A percentile compares a stretch with the other conserved stretches of the same genome.
Evolutionary conservation across 2,113 vertebrate genomes (phyloP).

Genomic region (Scolopax mira): DNA sequence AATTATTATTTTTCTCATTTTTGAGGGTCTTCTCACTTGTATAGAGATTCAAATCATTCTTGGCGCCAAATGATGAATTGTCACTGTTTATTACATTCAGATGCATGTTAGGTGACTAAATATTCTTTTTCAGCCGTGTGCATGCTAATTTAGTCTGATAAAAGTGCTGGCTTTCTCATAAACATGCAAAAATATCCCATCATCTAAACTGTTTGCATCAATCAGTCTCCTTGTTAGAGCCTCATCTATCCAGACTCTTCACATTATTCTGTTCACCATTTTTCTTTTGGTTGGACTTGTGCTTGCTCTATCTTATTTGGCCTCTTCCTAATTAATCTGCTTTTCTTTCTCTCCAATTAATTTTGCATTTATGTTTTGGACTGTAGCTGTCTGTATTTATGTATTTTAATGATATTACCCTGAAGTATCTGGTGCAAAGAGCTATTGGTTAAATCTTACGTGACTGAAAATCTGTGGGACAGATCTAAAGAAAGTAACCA

Average conservation of each 20-base stretch:
- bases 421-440: background rate
- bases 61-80: constrained; percentile 39
- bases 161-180: constrained; percentile 37
- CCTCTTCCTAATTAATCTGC: background rate
- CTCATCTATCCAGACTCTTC: background rate
- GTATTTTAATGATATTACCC: background rate
- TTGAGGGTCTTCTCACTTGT: constrained; percentile 16
- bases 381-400: background rate
- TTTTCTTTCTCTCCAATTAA: constrained; percentile 20
- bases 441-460: background rate
- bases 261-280: background rate
- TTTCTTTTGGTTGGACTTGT: constrained; percentile 7
- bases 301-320: background rate
- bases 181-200: background rate
- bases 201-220: constrained; percentile 8
- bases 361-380: constrained; percentile 10
- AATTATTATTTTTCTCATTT: constrained; percentile 56
- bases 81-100: constrained; percentile 51
- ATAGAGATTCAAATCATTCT: constrained; percentile 64
- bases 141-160: constrained; percentile 46
- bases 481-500: background rate
- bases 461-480: background rate
- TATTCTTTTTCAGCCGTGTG: constrained; percentile 34
- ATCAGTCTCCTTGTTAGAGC: background rate
- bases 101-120: constrained; percentile 54